Base-by-base conservation (phyloP, 2,797 vertebrate species). In the Hozukius guyotensis region DNA sequence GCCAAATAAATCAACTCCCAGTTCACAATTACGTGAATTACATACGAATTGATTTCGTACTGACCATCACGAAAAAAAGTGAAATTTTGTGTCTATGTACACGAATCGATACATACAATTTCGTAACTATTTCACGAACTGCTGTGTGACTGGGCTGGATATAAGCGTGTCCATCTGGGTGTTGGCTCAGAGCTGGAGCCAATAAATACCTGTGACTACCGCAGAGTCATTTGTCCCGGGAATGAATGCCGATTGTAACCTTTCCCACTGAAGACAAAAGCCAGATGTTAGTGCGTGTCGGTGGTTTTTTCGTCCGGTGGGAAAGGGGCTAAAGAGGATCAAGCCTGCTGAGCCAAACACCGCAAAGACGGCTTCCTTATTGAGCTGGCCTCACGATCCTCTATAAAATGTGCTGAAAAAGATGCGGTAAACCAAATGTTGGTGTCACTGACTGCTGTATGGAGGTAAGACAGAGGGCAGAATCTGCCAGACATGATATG, bases 331-430 rank as follows among this genome's bases (percentile, higher is more conserved):
- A 24, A 49, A 66, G 24, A 66, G 71, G 61, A 74, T 70, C 22
- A 9, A 34, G 20, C 29, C 11, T 7, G 61, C 24, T 20, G 8
- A 27, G 64, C 67, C 14, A 76, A 78, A 53, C 53, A 31, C 27
- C 80, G 73, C 53, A 49, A 18, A 60, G 16, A 11, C 27, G 2
- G 52, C 80, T 67, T 66, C 8, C 2, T 22, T 29, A 4, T 53
- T 22, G 49, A 66, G 52, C 12, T 3, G 12, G 38, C 7, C 56
- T 52, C 36, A 0, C 20, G 27, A 56, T 27, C 63, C 57, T 77
- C 64, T 14, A 20, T 67, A n/a, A 86, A 81, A 73, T 34, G 24
- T 74, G 73, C 68, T 65, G 76, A 16, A 14, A 9, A 68, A 59
- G 8, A 73, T 38, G 36, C 8, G 6, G 65, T 62, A 36, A 71